Evolutionary conservation across 1,140 invertebrate species (phyloP), one percentile per base, ranked within the genome.

Genomic region (Drosophila orena): DNA sequence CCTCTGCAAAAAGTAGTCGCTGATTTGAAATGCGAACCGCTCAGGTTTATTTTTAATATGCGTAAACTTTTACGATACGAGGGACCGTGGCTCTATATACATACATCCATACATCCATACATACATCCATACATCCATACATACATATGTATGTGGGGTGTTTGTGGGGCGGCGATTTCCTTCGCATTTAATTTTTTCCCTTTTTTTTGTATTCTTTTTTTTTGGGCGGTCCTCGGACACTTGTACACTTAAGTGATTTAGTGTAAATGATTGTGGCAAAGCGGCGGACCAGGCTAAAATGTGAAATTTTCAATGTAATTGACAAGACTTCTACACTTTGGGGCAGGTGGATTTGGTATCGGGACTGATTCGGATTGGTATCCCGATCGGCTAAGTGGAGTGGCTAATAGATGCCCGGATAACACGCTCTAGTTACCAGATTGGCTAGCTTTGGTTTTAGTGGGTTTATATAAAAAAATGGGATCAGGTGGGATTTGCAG

Each of bases 241-340:
- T 88, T 86, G 81, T 88, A 77, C 83, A 85, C 78, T 81, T 85
- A 85, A 86, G 81, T 86, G 81, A 86, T 88, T 86, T 86, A 86
- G 81, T 86, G 81, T 86, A 86, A 86, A 86, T 88, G 81, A 86
- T 86, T 86, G 81, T 88, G 81, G 79, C 83, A 79, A 81, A 72
- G 66, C 27, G 43, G 61, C 20, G 43, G 53, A 17, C 24, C 12
- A 46, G 43, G 50, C 66, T 43, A 49, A 69, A 66, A 53, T 60
- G 50, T 42, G 65, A 69, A 59, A 75, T 75, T 44, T 58, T 57
- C 43, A 81, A 49, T 60, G 42, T 73, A 64, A 47, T 71, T 52
- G 64, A 62, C 65, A 62, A 52, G 62, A 17, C 44, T 65, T 42
- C 30, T 40, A 20, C 42, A 40, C 20, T 27, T 69, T 69, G n/a